Conservation (phyloP, 2,888 invertebrate genomes). For the Protophormia terraenovae region DNA sequence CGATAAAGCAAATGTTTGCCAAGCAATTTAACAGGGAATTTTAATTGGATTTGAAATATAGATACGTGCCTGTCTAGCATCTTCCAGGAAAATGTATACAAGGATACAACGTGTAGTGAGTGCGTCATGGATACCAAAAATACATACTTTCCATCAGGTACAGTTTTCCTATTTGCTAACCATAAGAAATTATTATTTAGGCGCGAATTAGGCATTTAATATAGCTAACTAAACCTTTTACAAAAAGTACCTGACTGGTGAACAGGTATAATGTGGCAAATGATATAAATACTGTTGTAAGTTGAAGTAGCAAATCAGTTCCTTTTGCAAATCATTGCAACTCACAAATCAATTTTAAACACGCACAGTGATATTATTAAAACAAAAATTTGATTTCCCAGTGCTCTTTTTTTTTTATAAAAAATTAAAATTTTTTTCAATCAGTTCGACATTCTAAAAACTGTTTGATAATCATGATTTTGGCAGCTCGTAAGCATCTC, state of each 20-base stretch:
- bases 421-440: slow-evolving; percentile 9
- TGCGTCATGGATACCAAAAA: neutral
- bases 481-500: slow-evolving; percentile 75
- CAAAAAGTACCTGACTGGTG: neutral
- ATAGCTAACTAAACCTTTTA: neutral
- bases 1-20: slow-evolving; percentile 8
- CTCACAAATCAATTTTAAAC: neutral
- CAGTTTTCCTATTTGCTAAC: neutral
- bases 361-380: slow-evolving; percentile 5
- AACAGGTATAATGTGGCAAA: neutral
- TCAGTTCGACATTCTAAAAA: neutral
- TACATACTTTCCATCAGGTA: neutral
- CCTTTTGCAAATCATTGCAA: slow-evolving; percentile 16
- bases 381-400: neutral
- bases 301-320: slow-evolving; percentile 21
- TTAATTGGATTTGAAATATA: neutral
- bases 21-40: neutral
- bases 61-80: neutral
- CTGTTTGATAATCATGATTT: slow-evolving; percentile 68
- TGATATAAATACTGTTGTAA: slow-evolving; percentile 24
- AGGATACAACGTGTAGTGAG: neutral
- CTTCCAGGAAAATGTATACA: neutral
- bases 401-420: slow-evolving; percentile 31
- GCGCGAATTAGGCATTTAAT: neutral
- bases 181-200: neutral